Conservation (phyloP, 2,888 invertebrate species). For the Aleiodes testaceus region DNA sequence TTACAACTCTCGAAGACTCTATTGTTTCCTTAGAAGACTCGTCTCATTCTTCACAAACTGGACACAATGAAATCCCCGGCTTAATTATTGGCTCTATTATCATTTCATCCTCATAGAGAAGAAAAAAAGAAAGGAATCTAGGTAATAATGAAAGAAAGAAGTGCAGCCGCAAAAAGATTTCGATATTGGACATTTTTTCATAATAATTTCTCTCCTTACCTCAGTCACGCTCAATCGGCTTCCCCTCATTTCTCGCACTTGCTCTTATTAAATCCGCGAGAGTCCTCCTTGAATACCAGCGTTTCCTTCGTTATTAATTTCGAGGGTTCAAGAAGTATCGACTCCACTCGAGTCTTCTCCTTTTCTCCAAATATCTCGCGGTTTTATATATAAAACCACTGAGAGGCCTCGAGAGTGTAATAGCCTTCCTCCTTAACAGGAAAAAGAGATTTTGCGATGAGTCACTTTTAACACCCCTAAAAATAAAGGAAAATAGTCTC, state of each 20-base stretch:
- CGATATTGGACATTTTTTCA: slow-evolving; percentile 41
- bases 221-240: slow-evolving; percentile 41
- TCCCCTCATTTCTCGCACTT: slow-evolving; percentile 49
- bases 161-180: slow-evolving; percentile 36
- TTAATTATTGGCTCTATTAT: slow-evolving; percentile 71
- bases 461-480: slow-evolving; percentile 27
- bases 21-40: slow-evolving; percentile 65
- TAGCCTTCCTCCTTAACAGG: slow-evolving; percentile 38
- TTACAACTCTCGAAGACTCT: slow-evolving; percentile 63
- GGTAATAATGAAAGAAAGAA: neutral
- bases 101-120: slow-evolving; percentile 61
- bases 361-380: slow-evolving; percentile 16
- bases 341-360: slow-evolving; percentile 46
- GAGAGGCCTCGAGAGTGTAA: slow-evolving; percentile 25
- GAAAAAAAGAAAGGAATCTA: too few species aligned
- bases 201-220: slow-evolving; percentile 42
- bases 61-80: slow-evolving; percentile 60
- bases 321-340: slow-evolving; percentile 56
- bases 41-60: slow-evolving; percentile 62
- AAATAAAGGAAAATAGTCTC: slow-evolving; percentile 43
- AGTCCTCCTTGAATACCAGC: slow-evolving; percentile 54
- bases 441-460: slow-evolving; percentile 27
- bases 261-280: slow-evolving; percentile 61
- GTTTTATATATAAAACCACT: slow-evolving; percentile 21
- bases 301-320: slow-evolving; percentile 63